A percentile compares a stretch with the other conserved stretches of the same genome.
phyloP scores from a whole-genome alignment of 2,113 vertebrate species.

The Orientallactaga bullata region DNA sequence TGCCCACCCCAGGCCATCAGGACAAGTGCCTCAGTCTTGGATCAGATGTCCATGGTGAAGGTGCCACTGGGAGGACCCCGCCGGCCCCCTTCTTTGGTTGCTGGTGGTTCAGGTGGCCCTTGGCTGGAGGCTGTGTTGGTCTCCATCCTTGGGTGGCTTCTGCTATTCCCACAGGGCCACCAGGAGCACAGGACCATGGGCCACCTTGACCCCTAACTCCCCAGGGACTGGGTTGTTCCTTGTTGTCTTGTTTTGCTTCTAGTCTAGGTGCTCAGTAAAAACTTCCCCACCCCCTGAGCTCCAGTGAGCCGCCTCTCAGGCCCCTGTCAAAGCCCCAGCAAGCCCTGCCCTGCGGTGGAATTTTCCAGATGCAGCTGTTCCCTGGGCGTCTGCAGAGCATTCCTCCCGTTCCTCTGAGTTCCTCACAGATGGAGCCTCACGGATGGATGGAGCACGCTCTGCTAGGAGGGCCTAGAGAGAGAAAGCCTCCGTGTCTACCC shows the following conservation, averaged over 20 bases:
- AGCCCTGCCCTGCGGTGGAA: background rate
- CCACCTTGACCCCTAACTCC: background rate
- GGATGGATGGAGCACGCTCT: background rate
- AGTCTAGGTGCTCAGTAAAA: background rate
- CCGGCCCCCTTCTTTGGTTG: too few species aligned
- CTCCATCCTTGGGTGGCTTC: background rate
- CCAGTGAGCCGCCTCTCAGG: background rate
- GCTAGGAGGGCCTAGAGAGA: background rate
- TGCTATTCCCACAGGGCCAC: background rate
- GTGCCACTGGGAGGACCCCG: too few species aligned
- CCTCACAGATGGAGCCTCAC: background rate
- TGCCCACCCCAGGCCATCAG: too few species aligned
- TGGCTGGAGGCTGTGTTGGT: background rate
- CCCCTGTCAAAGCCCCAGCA: background rate
- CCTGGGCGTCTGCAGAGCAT: background rate
- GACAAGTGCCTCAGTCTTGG: too few species aligned
- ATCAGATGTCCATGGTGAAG: too few species aligned
- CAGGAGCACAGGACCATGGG: background rate
- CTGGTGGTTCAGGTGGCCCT: background rate
- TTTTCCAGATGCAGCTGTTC: constrained; percentile 29
- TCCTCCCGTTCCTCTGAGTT: background rate
- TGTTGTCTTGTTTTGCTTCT: background rate
- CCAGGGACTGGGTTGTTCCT: background rate
- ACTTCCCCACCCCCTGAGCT: background rate
- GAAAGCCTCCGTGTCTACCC: too few species aligned